Percentiles rank a stretch among this genome's conserved stretches.
Conservation (phyloP, 2,888 invertebrate species). For the Trichogramma evanescens region DNA sequence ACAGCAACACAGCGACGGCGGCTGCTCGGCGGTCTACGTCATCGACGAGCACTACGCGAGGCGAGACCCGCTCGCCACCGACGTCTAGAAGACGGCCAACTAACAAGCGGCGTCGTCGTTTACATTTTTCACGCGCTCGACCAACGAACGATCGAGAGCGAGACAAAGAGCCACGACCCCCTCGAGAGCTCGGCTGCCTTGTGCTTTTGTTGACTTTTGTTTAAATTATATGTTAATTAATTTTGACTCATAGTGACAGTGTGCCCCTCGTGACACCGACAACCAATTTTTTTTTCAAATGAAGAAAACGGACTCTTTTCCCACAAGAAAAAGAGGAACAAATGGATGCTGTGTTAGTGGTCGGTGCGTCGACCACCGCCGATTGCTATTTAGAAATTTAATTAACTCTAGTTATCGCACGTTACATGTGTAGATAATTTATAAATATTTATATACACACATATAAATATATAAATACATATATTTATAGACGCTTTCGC, state of each 20-base stretch:
- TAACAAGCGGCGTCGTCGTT: conserved; percentile 7
- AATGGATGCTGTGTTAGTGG: conserved; percentile 37
- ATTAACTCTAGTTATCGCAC: background rate
- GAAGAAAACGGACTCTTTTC: background rate
- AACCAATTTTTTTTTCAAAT: background rate
- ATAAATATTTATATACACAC: no score
- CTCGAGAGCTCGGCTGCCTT: no score
- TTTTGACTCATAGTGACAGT: no score
- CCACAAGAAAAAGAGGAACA: conserved; percentile 13
- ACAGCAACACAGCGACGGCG: conserved; percentile 22
- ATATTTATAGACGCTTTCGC: conserved; percentile 27
- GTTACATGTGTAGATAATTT: no score
- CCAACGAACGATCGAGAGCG: background rate
- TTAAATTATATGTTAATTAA: no score
- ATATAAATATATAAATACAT: conserved; percentile 15
- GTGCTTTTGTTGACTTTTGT: no score
- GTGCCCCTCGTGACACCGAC: background rate
- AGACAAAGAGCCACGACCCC: background rate
- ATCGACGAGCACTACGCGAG: conserved; percentile 69
- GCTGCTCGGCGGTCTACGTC: conserved; percentile 58
- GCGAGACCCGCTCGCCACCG: conserved; percentile 61
- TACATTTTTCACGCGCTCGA: conserved; percentile 7
- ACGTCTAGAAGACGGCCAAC: conserved; percentile 55
- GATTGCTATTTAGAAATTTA: conserved; percentile 35
- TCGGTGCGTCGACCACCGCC: conserved; percentile 19